Evolutionary conservation across 2,888 invertebrate species (phyloP).

Genomic region (Cephus sareptanus): DNA sequence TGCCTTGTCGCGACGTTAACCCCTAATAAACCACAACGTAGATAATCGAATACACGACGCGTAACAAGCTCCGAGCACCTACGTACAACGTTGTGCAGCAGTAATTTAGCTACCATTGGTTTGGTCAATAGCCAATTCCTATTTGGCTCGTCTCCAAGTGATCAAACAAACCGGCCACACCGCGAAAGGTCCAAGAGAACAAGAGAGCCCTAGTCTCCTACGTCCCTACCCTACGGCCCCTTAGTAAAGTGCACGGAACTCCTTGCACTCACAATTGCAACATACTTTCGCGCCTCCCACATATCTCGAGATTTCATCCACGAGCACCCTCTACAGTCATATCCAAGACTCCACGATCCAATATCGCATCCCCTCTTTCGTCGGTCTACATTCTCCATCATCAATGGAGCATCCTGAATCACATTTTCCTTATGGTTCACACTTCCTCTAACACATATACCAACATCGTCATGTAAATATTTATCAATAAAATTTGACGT

Average conservation of each 20-base stretch:
- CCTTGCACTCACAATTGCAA: not conserved
- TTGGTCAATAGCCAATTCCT: slow-evolving; percentile 65
- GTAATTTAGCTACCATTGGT: slow-evolving; percentile 62
- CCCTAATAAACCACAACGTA: slow-evolving; percentile 8
- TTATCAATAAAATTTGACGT: not conserved
- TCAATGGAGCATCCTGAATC: not conserved
- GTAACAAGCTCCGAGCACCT: slow-evolving; percentile 53
- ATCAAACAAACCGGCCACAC: slow-evolving; percentile 51
- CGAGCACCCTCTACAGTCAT: not conserved
- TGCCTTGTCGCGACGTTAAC: not conserved
- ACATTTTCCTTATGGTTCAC: not conserved
- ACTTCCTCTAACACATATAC: not conserved
- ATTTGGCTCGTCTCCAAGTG: slow-evolving; percentile 60
- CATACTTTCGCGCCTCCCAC: not conserved
- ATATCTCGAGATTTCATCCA: not conserved
- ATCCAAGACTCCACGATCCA: not conserved
- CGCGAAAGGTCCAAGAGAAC: slow-evolving; percentile 34
- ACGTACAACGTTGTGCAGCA: slow-evolving; percentile 41
- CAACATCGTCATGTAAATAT: not conserved
- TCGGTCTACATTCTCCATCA: not conserved
- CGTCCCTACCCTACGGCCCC: not conserved
- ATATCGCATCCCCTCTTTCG: not conserved
- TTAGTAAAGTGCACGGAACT: not conserved
- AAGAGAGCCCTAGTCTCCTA: slow-evolving; percentile 7
- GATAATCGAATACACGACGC: slow-evolving; percentile 62